phyloP scores from a whole-genome alignment of 2,113 vertebrate genomes.

The Aphyosemion australe region DNA sequence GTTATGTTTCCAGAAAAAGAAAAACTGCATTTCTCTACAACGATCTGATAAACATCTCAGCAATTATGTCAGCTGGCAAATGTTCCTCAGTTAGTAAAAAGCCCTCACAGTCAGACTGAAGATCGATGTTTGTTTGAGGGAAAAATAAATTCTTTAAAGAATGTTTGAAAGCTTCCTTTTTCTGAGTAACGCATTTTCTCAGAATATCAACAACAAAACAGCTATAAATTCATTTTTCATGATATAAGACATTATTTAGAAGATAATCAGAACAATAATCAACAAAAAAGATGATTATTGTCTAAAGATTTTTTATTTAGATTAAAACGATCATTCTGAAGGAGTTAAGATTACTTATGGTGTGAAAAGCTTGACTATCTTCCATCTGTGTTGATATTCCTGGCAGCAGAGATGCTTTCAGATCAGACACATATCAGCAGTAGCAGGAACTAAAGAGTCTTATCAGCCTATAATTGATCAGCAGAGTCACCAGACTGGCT shows the following conservation, averaged over 20 bases:
- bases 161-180: too few species aligned
- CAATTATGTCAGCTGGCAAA: not conserved
- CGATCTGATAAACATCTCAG: not conserved
- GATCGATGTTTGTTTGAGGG: not conserved
- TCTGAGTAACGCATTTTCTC: not conserved
- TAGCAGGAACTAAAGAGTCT: constrained; percentile 11
- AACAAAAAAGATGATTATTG: too few species aligned
- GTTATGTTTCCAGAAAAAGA: too few species aligned
- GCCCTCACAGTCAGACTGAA: not conserved
- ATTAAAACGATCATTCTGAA: not conserved
- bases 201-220: not conserved
- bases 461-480: constrained; percentile 4
- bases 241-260: too few species aligned
- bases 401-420: constrained; percentile 20
- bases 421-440: constrained; percentile 13
- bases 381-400: not conserved
- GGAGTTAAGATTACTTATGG: not conserved
- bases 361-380: not conserved
- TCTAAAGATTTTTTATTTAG: not conserved
- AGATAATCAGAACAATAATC: too few species aligned
- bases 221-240: too few species aligned
- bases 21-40: not conserved
- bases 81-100: not conserved
- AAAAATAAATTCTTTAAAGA: too few species aligned
- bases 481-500: not conserved